Conservation (phyloP, 2,888 invertebrate genomes). For the Melanostoma scalare region DNA sequence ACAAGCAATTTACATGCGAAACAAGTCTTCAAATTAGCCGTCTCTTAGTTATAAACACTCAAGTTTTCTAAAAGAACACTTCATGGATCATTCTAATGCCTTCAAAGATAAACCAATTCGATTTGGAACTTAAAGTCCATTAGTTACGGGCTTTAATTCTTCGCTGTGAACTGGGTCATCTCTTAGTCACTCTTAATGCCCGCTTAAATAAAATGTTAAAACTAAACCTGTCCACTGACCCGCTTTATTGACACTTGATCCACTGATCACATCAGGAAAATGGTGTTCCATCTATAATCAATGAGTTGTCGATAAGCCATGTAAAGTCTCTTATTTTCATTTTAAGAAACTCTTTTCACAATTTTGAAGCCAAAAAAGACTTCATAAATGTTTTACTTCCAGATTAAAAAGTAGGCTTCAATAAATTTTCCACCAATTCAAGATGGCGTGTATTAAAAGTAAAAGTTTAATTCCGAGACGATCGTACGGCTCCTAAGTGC, state of each 20-base stretch:
- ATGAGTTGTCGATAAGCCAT: conserved; percentile 16
- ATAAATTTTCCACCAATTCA: conserved; percentile 47
- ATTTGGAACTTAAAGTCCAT: conserved; percentile 18
- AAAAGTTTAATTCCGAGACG: conserved; percentile 38
- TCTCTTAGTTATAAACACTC: neutral
- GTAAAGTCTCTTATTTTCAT: neutral
- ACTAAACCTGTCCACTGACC: conserved; percentile 12
- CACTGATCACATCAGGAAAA: neutral
- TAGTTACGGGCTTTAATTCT: conserved; percentile 9
- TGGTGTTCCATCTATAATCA: conserved; percentile 10
- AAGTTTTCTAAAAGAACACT: conserved; percentile 1
- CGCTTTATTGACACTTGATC: neutral
- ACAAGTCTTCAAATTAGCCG: neutral
- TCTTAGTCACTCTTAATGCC: conserved; percentile 26
- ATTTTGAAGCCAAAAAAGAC: conserved; percentile 30
- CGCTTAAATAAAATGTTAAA: conserved; percentile 9
- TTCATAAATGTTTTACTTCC: conserved; percentile 37
- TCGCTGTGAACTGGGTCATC: conserved; percentile 23
- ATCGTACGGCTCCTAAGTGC: conserved; percentile 58
- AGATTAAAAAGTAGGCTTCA: conserved; percentile 59
- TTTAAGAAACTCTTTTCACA: conserved; percentile 6
- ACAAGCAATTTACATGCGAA: neutral
- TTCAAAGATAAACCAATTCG: conserved; percentile 20
- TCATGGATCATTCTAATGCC: conserved; percentile 7
- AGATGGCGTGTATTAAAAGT: conserved; percentile 54